phyloP scores from a whole-genome alignment of 1,140 invertebrate species.

The Polyergus mexicanus region DNA sequence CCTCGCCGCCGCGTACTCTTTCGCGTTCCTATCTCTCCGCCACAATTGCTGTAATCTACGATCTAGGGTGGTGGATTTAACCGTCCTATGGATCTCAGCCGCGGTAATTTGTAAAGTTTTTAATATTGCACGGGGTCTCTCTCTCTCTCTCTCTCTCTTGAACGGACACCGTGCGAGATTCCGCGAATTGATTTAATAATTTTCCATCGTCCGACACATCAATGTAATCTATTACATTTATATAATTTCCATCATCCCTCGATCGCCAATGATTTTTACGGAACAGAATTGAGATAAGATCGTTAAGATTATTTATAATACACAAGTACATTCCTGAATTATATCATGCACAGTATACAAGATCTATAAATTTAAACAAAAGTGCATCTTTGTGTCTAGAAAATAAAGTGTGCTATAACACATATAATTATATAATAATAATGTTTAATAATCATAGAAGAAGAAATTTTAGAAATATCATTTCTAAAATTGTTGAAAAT shows the following conservation, averaged over 20 bases:
- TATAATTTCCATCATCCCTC: neutral
- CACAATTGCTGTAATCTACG: conserved; percentile 75
- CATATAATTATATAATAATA: neutral
- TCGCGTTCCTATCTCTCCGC: conserved; percentile 60
- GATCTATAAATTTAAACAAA: neutral
- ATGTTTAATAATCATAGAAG: neutral
- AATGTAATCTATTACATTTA: neutral
- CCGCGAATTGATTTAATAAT: neutral
- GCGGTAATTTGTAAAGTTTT: conserved; percentile 72
- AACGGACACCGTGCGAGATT: neutral
- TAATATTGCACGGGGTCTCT: conserved; percentile 63
- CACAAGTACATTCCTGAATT: neutral
- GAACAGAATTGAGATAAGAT: neutral
- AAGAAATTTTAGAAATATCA: neutral
- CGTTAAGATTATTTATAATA: neutral
- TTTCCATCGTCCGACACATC: neutral
- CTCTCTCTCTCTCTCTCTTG: neutral
- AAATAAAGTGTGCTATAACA: neutral
- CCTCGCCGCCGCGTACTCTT: conserved; percentile 35
- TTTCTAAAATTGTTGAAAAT: neutral
- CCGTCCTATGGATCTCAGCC: conserved; percentile 65
- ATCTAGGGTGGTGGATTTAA: conserved; percentile 71
- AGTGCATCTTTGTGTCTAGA: neutral
- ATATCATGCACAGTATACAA: neutral
- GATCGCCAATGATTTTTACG: neutral